phyloP scores from a whole-genome alignment of 2,113 vertebrate genomes.

The Lampris megalopsis region DNA sequence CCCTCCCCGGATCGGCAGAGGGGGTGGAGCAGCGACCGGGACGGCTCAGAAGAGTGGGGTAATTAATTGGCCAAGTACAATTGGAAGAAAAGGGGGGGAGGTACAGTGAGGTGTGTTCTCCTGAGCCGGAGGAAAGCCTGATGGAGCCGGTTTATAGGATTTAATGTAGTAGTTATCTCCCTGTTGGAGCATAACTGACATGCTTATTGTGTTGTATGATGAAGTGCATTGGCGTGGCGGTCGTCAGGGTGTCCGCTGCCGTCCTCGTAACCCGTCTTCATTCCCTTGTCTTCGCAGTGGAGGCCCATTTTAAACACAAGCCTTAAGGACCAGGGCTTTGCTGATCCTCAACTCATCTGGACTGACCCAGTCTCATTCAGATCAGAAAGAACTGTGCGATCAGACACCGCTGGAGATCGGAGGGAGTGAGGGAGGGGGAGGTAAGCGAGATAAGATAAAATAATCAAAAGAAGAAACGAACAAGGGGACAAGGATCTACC shows the following conservation, averaged over 20 bases:
- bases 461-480: background rate
- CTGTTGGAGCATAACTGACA: too few relatives aligned
- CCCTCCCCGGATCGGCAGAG: too few relatives aligned
- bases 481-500: background rate
- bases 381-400: conserved; percentile 43
- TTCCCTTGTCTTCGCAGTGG: conserved; percentile 84
- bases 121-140: too few relatives aligned
- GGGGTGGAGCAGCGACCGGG: too few relatives aligned
- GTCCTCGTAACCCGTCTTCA: background rate
- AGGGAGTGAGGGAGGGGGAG: background rate
- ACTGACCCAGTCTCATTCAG: conserved; percentile 36
- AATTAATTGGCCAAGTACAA: too few relatives aligned
- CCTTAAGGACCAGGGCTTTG: conserved; percentile 80
- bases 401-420: conserved; percentile 15
- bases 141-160: too few relatives aligned
- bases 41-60: too few relatives aligned
- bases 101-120: too few relatives aligned
- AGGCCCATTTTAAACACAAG: conserved; percentile 99
- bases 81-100: too few relatives aligned
- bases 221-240: background rate
- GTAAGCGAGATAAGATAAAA: background rate
- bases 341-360: conserved; percentile 25
- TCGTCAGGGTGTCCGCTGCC: background rate
- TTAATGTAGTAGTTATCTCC: too few relatives aligned
- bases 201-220: background rate